Base-by-base conservation (phyloP, 2,797 vertebrate genomes). In the Rhabdophis nuchalis region DNA sequence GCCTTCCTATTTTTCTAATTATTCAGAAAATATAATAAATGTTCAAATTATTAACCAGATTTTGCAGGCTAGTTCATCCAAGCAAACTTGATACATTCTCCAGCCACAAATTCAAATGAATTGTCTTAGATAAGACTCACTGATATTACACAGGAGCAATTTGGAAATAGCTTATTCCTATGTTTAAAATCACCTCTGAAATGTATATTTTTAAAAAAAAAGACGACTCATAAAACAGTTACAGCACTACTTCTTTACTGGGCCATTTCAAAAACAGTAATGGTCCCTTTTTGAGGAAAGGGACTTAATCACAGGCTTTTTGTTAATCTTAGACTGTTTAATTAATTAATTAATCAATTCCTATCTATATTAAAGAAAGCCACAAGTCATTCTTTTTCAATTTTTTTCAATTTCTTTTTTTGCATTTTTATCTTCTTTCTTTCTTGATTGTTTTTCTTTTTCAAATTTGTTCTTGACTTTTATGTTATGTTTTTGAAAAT, bases 21-120 rank as follows among this genome's bases (percentile, higher is more conserved):
- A 25, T 50, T 41, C 52, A 58, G 50, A 72, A 60, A 64, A 89
- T 92, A 93, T 56, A 89, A n/a, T 4, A 93, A 92, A 91, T 82
- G 85, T 6, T 27, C 11, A 86, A 85, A 61, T 46, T 14, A 85
- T 3, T 20, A n/a, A 54, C 93, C 93, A 91, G 88, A 29, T 41
- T 90, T 82, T 82, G 61, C 7, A 0, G 23, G n/a, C 52, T 27
- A 56, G 32, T 36, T 89, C 20, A 77, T 53, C 53, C 50, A 54
- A 53, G 11, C 32, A 56, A 77, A 27, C 20, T 12, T 77, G 32
- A n/a, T 90, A 27, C 23, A 16, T 56, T 56, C 32, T 27, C 36
- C 1, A 13, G 23, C 32, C 52, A 52, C 18, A 52, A n/a, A 86
- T n/a, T n/a, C 52, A 86, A 32, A 86, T 86, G 32, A 87, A 87